Base-by-base conservation (phyloP, 1,140 invertebrate species). In the Geopemphigus sp. region DNA sequence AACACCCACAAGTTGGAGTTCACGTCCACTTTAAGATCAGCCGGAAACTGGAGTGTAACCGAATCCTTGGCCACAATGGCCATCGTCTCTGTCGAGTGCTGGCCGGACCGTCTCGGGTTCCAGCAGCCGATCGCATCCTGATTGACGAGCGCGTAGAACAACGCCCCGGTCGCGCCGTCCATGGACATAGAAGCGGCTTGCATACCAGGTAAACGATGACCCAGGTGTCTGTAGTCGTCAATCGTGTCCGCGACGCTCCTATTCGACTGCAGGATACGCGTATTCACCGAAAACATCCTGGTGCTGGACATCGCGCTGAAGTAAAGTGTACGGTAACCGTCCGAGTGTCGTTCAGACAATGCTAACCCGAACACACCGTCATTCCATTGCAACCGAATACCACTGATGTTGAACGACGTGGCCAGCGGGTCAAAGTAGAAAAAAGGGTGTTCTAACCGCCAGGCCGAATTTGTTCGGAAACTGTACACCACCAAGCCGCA, bases 381-480 rank as follows among this genome's bases (percentile, higher is more conserved):
- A 5, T 88, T 88, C 91, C 91, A 93, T 81, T 89, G 89, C 83
- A 93, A 93, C 68, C 88, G 88, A 57, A 90, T 87, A 32, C 90
- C 91, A n/a, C 88, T 89, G 1, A 93, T 91, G 80, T 89, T 91
- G 83, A 92, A 93, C 78, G 85, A 83, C 83, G 87, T 92, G 80
- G 90, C 86, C 17, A 93, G 84, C 0, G 92, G 92, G 84, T 94
- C 92, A 70, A 93, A 92, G 85, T 92, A 88, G 88, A 94, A 94
- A 85, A 90, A 94, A 84, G 93, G 91, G 83, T 94, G 92, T 73
- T 90, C 86, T 5, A 94, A 88, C 32, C 92, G 87, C 89, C 91
- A 94, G 0, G 91, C 92, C 74, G 91, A 88, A 82, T 94, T 89
- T 17, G 90, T 87, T 47, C 89, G 88, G 82, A 90, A 87, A 59